These are phyloP conservation scores for Enteromius radiatus DNA, from an alignment of 2,797 vertebrate species.

Conservation along the genomic window DNA sequence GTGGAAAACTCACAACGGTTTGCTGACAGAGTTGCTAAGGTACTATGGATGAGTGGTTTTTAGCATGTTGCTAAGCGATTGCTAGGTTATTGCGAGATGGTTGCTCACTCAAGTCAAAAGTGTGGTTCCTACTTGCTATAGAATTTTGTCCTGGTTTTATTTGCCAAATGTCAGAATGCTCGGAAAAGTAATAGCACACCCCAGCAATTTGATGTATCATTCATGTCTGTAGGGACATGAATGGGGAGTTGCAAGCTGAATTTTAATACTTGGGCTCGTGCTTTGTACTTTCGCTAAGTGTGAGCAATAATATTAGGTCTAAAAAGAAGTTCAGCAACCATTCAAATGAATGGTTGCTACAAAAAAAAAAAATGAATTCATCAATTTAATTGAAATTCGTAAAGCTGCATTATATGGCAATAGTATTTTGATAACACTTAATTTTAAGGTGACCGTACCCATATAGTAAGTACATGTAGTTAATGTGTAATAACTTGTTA, in stretches of 20 bases:
- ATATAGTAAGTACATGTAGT: too few relatives aligned
- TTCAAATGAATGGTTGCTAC: too few relatives aligned
- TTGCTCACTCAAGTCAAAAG: conserved; percentile 8
- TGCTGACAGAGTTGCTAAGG: neutral
- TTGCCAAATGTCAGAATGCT: conserved; percentile 11
- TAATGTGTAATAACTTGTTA: too few relatives aligned
- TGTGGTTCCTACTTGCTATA: neutral
- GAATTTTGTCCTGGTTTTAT: neutral
- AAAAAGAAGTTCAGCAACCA: neutral
- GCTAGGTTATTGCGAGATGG: neutral
- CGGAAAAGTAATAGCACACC: conserved; percentile 5
- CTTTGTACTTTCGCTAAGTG: conserved; percentile 3
- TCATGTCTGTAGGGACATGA: neutral
- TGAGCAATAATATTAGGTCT: neutral
- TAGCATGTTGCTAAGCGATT: conserved; percentile 3
- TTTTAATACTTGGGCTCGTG: neutral
- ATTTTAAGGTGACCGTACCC: too few relatives aligned
- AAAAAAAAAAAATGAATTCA: neutral
- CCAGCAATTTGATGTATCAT: conserved; percentile 10
- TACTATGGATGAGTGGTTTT: conserved; percentile 7
- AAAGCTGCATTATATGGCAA: neutral
- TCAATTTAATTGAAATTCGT: neutral
- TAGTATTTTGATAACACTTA: too few relatives aligned
- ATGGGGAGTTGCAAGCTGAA: neutral
- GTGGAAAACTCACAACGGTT: neutral